Evolutionary conservation across 2,888 invertebrate genomes (phyloP).

Genomic region (Paralinhomoeus sp.): DNA sequence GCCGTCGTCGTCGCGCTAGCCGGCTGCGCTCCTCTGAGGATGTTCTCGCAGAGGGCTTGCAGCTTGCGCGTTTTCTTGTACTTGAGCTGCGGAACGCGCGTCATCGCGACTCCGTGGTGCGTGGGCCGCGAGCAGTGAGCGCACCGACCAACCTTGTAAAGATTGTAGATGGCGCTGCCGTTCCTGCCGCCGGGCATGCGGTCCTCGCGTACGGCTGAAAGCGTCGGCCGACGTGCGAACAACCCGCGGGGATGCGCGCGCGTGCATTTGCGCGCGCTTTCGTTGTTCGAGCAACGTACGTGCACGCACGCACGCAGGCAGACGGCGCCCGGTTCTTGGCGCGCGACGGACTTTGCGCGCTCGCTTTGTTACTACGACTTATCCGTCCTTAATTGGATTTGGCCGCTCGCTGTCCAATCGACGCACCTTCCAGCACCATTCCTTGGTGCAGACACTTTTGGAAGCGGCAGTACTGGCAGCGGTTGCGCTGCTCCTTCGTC

Average conservation of each 20-base stretch:
- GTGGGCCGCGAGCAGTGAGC: too few species aligned
- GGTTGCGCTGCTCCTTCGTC: conserved; percentile 59
- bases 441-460: conserved; percentile 96
- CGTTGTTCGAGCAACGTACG: too few species aligned
- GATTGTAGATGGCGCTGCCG: conserved; percentile 91
- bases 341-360: too few species aligned
- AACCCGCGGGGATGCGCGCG: too few species aligned
- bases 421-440: conserved; percentile 82
- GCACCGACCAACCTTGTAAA: conserved; percentile 94
- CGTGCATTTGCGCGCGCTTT: too few species aligned
- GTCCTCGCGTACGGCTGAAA: conserved; percentile 80
- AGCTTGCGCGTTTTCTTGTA: conserved; percentile 51
- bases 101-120: too few species aligned
- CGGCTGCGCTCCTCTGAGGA: conserved; percentile 2
- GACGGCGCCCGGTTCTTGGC: too few species aligned
- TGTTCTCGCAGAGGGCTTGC: conserved; percentile 19
- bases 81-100: conserved; percentile 44
- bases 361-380: too few species aligned
- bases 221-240: too few species aligned
- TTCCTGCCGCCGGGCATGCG: conserved; percentile 98
- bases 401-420: neutral
- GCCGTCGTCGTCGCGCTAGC: too few species aligned
- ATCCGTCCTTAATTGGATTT: too few species aligned
- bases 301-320: too few species aligned
- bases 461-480: conserved; percentile 97